These are phyloP conservation scores for Vulpes vulpes DNA, from an alignment of 2,113 vertebrate genomes.

Conservation along the genomic window DNA sequence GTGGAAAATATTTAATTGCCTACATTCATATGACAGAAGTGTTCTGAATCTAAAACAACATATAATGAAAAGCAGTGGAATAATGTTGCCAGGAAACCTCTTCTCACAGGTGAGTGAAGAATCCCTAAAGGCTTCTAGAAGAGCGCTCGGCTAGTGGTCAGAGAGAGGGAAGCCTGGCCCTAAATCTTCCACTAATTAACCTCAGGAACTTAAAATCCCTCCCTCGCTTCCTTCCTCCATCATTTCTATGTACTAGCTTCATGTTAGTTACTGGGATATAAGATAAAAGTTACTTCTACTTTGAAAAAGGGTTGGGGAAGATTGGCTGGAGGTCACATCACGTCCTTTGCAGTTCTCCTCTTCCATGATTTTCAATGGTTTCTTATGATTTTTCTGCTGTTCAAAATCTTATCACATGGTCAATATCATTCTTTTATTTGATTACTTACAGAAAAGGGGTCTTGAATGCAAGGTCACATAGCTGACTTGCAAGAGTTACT, in stretches of 20 bases:
- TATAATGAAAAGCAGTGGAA: conserved; percentile 7
- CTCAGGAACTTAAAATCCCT: background rate
- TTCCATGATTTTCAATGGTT: background rate
- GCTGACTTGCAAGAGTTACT: background rate
- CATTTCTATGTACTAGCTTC: background rate
- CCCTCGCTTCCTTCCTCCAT: background rate
- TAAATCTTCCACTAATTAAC: background rate
- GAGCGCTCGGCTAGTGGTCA: background rate
- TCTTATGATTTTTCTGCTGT: background rate
- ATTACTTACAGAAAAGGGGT: background rate
- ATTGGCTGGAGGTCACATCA: background rate
- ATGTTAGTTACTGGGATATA: background rate
- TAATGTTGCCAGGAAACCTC: background rate
- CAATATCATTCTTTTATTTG: background rate
- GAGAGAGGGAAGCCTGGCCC: background rate
- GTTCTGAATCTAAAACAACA: conserved; percentile 68
- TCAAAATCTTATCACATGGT: background rate
- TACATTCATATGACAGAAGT: conserved; percentile 4
- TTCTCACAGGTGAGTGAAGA: background rate
- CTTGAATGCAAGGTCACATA: background rate
- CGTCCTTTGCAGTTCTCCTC: background rate
- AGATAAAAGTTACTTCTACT: background rate
- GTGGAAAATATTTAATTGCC: conserved; percentile 71
- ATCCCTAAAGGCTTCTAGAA: background rate
- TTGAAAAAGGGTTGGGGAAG: background rate